Evolutionary conservation across 2,888 invertebrate species (phyloP), one percentile per base, ranked within the genome.

Genomic region (Lysandra bellargus): DNA sequence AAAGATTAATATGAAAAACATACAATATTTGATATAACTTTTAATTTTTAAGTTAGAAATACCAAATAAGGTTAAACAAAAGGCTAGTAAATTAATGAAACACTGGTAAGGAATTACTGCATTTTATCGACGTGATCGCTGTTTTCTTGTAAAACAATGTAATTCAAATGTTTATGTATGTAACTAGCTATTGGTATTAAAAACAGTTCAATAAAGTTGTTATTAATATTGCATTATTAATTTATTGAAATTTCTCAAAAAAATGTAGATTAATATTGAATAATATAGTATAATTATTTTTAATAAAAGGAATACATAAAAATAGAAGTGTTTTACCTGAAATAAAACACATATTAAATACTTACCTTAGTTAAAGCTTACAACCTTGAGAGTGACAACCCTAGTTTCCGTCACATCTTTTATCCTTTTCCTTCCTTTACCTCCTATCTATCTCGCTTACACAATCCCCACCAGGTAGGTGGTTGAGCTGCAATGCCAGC

Each of bases 161-260:
- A 33, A 69, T 69, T 69, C 5, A 69, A 37, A 69, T 33, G 37
- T 69, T 69, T 33, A 17, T 37, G 14, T 37, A 23, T 23, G 23
- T 23, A 23, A 0, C 23, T 23, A 69, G 5, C 2, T 4, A 33
- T 37, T 69, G 33, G 14, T 69, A 37, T 69, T 69, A 14, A 69
- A 14, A 69, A 37, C 69, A 5, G 5, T 69, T 69, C 12, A 69
- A 69, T 69, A 69, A 69, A 69, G 69, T 69, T 69, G 69, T 69
- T 69, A 69, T 69, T 33, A 69, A 17, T 69, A 69, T 33, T 37
- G 23, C 33, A 17, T 37, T 69, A 3, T 69, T 23, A 23, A 23
- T 69, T 33, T 64, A 30, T 64, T 23, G 64, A 61, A n/a, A 33
- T 49, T 49, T 49, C 49, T 49, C 49, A 49, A 49, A 49, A 49